Evolutionary conservation across 1,140 invertebrate genomes (phyloP), one percentile per base, ranked within the genome.

Genomic region (Chironomus striatipennis): DNA sequence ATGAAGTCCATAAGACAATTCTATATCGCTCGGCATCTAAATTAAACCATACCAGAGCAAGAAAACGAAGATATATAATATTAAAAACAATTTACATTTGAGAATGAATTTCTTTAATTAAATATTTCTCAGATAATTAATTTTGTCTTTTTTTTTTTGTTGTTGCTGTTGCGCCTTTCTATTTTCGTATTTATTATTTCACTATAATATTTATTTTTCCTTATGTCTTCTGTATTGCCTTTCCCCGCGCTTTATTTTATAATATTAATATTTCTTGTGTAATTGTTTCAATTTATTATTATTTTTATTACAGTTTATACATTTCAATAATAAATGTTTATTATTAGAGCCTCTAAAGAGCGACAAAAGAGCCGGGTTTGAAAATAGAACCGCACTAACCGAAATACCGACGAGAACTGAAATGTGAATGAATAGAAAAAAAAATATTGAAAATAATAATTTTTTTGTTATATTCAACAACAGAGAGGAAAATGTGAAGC

Each of bases 101-200:
- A 70, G 20, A 70, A 70, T 70, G 65, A 70, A 70, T 70, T 20
- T 70, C 65, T 70, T 70, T 70, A 70, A 70, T 70, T 70, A 70
- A 70, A 70, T 70, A 70, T 70, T 70, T 70, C 65, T 70, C 65
- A 70, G 65, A 70, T 70, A 70, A 70, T 70, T 70, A 70, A 70
- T 70, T 70, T 70, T 70, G 65, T 70, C 65, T 70, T 57, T 57
- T 3, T 57, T 57, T 57, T 57, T 57, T n/a, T 57, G 10, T 5
- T 34, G 24, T 57, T 57, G 9, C n/a, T n/a, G 47, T n/a, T 57
- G 47, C n/a, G 47, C 47, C 24, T 34, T 57, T 57, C 47, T 57
- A 57, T 57, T 57, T 57, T 57, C 10, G 47, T 57, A 57, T 57
- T 47, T 34, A 34, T 34, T 34, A 34, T 47, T 43, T 57, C 47